A percentile compares a stretch with the other conserved stretches of the same genome.
phyloP scores from a whole-genome alignment of 2,797 vertebrate species.

The Rhabdophis nuchalis region DNA sequence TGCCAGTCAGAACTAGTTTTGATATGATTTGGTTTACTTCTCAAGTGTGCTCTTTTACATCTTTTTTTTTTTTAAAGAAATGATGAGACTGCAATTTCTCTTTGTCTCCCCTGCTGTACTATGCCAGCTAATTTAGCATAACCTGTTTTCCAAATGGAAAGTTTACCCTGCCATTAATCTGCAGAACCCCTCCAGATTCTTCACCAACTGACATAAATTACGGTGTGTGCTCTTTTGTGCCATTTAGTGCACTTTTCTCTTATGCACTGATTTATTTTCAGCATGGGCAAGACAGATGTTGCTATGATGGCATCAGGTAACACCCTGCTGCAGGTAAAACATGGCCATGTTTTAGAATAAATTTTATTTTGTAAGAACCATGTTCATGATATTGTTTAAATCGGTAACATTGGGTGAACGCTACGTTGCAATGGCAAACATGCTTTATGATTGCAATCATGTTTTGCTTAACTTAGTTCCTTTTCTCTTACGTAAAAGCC shows the following conservation, averaged over 20 bases:
- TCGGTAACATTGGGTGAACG: slow-evolving; percentile 10
- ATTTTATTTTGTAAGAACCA: slow-evolving; percentile 49
- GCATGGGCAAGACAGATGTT: slow-evolving; percentile 39
- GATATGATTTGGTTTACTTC: slow-evolving; percentile 6
- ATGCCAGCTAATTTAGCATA: slow-evolving; percentile 37
- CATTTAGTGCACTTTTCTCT: slow-evolving; percentile 60
- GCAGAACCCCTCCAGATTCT: neutral
- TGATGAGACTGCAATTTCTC: neutral
- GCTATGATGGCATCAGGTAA: slow-evolving; percentile 46
- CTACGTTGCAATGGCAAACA: slow-evolving; percentile 10
- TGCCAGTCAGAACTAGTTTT: neutral
- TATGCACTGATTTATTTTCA: slow-evolving; percentile 55
- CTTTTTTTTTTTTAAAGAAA: neutral
- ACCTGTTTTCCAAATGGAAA: slow-evolving; percentile 31
- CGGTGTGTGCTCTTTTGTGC: slow-evolving; percentile 30
- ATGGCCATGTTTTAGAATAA: slow-evolving; percentile 47
- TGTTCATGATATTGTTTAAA: slow-evolving; percentile 45
- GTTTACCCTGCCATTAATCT: slow-evolving; percentile 52
- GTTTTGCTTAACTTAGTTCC: neutral
- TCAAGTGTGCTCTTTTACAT: neutral
- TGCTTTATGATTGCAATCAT: neutral
- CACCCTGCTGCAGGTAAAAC: slow-evolving; percentile 46
- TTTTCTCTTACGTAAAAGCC: neutral
- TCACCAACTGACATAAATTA: slow-evolving; percentile 37
- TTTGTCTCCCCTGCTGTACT: neutral